Percentiles rank a stretch among this genome's conserved stretches.
These are phyloP conservation scores for Cosmia trapezina DNA, from an alignment of 2,888 invertebrate genomes.

Conservation along the genomic window DNA sequence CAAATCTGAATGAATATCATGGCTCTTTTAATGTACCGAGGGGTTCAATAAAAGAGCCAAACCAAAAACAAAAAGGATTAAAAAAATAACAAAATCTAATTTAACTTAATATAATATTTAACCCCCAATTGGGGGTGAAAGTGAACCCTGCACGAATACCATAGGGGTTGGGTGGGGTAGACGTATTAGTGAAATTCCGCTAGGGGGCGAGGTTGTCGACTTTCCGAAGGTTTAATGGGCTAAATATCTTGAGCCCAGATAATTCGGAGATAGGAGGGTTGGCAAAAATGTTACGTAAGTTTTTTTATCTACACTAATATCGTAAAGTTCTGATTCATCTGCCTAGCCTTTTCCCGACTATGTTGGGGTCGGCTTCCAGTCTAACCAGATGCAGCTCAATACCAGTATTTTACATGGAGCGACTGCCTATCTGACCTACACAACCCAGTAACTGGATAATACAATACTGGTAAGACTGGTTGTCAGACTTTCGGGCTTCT, in stretches of 20 bases:
- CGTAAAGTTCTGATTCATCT: no score
- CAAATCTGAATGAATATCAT: no score
- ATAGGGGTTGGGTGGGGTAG: slow-evolving; percentile 64
- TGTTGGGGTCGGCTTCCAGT: no score
- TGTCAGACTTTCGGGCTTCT: no score
- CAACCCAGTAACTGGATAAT: no score
- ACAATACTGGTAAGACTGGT: no score
- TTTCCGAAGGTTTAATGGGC: slow-evolving; percentile 88
- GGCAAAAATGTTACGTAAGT: slow-evolving; percentile 59
- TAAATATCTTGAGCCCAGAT: slow-evolving; percentile 88
- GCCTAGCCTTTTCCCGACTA: no score
- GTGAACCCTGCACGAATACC: slow-evolving; percentile 63
- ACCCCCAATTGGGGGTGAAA: slow-evolving; percentile 67
- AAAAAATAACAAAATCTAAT: slow-evolving; percentile 60
- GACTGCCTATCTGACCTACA: no score
- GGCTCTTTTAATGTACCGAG: no score
- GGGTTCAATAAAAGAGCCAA: not conserved
- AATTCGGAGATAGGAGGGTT: slow-evolving; percentile 77
- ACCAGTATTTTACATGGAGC: no score
- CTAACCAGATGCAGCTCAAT: no score
- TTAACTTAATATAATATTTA: slow-evolving; percentile 72
- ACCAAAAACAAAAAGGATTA: slow-evolving; percentile 4
- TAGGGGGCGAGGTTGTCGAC: slow-evolving; percentile 71
- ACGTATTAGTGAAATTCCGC: slow-evolving; percentile 84
- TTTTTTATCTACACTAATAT: not conserved